Percentiles rank a stretch among this genome's conserved stretches.
These are phyloP conservation scores for Clavelina lepadiformis DNA, from an alignment of 23 tunicate species.

Conservation along the genomic window DNA sequence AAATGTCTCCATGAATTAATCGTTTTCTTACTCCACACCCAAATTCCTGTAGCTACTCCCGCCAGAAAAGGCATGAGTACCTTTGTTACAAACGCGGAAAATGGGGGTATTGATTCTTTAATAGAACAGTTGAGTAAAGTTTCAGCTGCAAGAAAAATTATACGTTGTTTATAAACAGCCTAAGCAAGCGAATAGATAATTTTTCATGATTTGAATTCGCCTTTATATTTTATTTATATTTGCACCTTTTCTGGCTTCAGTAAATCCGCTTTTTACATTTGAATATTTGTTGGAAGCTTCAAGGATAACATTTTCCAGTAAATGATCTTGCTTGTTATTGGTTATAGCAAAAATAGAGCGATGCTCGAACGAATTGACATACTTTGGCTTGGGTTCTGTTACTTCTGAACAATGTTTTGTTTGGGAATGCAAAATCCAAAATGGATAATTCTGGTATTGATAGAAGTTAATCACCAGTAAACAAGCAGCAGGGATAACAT, in stretches of 20 bases:
- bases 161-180: too few species aligned
- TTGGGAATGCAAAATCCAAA: constrained; percentile 29
- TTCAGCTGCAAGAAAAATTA: too few species aligned
- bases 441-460: constrained; percentile 38
- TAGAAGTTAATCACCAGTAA: constrained; percentile 62
- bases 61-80: constrained; percentile 63
- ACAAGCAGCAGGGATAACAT: constrained; percentile 59
- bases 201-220: too few species aligned
- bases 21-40: constrained; percentile 80
- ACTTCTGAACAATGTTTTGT: neutral
- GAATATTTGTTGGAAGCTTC: too few species aligned
- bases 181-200: too few species aligned
- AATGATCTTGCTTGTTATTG: too few species aligned
- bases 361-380: too few species aligned
- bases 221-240: too few species aligned
- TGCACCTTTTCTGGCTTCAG: too few species aligned
- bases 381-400: constrained; percentile 1
- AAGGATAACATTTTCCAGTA: too few species aligned
- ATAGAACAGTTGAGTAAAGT: constrained; percentile 40
- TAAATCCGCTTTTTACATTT: too few species aligned
- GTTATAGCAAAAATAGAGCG: too few species aligned
- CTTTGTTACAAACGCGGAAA: constrained; percentile 45
- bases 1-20: constrained; percentile 53
- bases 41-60: constrained; percentile 69
- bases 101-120: constrained; percentile 41